phyloP scores from a whole-genome alignment of 2,113 vertebrate species.

The Saguinus midas region DNA sequence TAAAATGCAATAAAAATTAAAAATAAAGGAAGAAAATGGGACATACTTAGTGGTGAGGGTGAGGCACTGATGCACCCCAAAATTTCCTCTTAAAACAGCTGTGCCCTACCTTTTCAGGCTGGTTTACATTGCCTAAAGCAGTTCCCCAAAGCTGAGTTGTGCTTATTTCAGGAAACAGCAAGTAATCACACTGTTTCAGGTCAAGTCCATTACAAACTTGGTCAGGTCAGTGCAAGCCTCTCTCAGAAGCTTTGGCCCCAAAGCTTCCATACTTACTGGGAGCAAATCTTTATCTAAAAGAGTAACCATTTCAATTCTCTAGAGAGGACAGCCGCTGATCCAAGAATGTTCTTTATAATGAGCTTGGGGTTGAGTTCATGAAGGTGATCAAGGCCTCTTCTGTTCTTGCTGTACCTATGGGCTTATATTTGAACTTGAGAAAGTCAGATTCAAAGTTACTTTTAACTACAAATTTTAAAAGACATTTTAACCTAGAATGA shows the following conservation, averaged over 20 bases:
- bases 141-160: constrained; percentile 64
- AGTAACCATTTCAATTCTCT: constrained; percentile 53
- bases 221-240: constrained; percentile 70
- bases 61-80: constrained; percentile 54
- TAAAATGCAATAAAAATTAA: too few species aligned
- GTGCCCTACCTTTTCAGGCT: constrained; percentile 69
- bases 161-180: constrained; percentile 80
- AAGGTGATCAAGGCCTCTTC: constrained; percentile 5
- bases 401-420: background rate
- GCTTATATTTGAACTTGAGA: constrained; percentile 51
- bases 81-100: constrained; percentile 67
- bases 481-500: constrained; percentile 35
- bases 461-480: constrained; percentile 57
- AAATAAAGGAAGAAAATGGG: too few species aligned
- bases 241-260: constrained; percentile 59
- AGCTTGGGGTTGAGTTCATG: constrained; percentile 52
- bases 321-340: background rate
- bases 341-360: constrained; percentile 56
- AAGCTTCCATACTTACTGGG: constrained; percentile 43
- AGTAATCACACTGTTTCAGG: constrained; percentile 76
- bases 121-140: constrained; percentile 69
- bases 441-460: constrained; percentile 63
- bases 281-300: constrained; percentile 41
- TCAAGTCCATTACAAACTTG: constrained; percentile 78
- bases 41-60: constrained; percentile 70